A percentile compares a stretch with the other conserved stretches of the same genome.
These are phyloP conservation scores for Perca fluviatilis DNA, from an alignment of 2,113 vertebrate species.

Conservation along the genomic window DNA sequence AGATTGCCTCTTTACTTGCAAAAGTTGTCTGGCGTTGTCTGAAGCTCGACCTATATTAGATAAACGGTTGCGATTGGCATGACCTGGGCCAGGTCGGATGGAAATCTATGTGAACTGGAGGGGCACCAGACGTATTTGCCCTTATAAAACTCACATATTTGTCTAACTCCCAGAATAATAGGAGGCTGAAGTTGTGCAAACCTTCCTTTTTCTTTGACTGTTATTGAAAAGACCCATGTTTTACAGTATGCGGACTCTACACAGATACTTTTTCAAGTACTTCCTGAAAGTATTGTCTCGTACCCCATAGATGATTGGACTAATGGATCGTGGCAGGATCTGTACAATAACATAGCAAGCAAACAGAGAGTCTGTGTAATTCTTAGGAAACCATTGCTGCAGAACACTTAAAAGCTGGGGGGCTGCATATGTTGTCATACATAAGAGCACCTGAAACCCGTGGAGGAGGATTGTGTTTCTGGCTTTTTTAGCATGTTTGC, in stretches of 20 bases:
- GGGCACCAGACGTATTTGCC: no score
- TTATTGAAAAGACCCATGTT: no score
- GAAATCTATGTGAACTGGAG: no score
- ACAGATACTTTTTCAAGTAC: slow-evolving; percentile 65
- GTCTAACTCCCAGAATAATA: no score
- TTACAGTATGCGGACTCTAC: neutral
- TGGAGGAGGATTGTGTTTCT: slow-evolving; percentile 80
- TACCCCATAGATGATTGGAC: slow-evolving; percentile 76
- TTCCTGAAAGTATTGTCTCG: slow-evolving; percentile 71
- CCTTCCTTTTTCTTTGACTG: no score
- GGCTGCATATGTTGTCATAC: slow-evolving; percentile 67
- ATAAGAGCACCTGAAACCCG: slow-evolving; percentile 77
- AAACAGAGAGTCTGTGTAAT: slow-evolving; percentile 55
- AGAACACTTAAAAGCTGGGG: slow-evolving; percentile 20
- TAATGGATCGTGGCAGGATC: slow-evolving; percentile 70
- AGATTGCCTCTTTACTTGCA: no score
- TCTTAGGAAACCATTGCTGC: slow-evolving; percentile 35
- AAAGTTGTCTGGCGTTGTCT: no score
- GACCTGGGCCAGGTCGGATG: no score
- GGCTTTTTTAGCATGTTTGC: slow-evolving; percentile 74
- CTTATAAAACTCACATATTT: no score
- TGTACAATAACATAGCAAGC: slow-evolving; percentile 58
- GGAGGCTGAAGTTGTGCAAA: no score
- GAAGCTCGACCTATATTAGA: no score
- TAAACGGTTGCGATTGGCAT: no score